Percentiles rank a stretch among this genome's conserved stretches.
phyloP scores from a whole-genome alignment of 2,113 vertebrate species.

The Charina bottae region DNA sequence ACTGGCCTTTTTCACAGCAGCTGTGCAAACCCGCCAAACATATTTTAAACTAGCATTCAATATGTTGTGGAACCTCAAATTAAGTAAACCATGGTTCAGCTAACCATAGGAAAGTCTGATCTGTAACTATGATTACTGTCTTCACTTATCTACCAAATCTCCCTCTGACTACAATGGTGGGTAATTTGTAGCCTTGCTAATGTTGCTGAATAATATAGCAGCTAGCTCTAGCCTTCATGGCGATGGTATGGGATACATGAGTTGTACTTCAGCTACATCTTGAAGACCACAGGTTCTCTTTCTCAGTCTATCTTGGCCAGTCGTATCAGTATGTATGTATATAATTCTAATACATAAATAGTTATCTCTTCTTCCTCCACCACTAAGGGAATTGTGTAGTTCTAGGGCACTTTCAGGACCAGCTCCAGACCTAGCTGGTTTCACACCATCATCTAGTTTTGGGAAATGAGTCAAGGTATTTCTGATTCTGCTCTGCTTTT shows the following conservation, averaged over 20 bases:
- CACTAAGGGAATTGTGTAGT: not conserved
- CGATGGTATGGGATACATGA: not conserved
- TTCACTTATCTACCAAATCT: not conserved
- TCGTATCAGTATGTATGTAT: not conserved
- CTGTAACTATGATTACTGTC: not conserved
- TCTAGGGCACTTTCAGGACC: not conserved
- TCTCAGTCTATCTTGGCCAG: not conserved
- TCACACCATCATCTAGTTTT: not conserved
- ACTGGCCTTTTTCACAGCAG: no score
- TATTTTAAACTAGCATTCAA: not conserved
- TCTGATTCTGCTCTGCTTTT: not conserved
- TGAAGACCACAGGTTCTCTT: not conserved
- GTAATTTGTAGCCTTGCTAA: no score
- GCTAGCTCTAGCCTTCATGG: not conserved
- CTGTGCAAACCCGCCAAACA: not conserved
- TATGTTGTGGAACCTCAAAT: not conserved
- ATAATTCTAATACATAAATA: not conserved
- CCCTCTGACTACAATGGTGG: no score
- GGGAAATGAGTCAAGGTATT: not conserved
- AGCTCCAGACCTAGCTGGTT: not conserved
- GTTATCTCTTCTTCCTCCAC: not conserved
- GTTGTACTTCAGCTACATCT: not conserved
- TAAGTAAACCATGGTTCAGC: not conserved
- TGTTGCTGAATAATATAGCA: no score
- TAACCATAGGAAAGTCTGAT: not conserved